A percentile compares a stretch with the other conserved stretches of the same genome.
Evolutionary conservation across 2,797 vertebrate genomes (phyloP).

Genomic region (Champsocephalus esox): DNA sequence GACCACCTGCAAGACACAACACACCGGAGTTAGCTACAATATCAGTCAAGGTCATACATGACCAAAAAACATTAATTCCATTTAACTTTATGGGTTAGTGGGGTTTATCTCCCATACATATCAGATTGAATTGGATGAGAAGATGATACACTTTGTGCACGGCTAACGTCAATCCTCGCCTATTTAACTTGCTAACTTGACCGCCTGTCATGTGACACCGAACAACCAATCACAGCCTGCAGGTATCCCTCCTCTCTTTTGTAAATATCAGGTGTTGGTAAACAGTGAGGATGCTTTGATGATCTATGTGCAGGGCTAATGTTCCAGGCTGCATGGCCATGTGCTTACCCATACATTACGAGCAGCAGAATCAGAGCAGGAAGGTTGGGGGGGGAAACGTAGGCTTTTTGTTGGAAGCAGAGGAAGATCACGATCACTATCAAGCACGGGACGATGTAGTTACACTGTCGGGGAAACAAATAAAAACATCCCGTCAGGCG

Average conservation of each 20-base stretch:
- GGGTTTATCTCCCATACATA: slow-evolving; percentile 18
- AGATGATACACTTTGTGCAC: too few relatives aligned
- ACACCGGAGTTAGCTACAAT: background rate
- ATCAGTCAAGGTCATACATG: background rate
- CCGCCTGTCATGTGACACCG: too few relatives aligned
- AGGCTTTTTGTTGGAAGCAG: slow-evolving; percentile 96
- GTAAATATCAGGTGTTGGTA: too few relatives aligned
- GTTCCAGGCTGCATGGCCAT: background rate
- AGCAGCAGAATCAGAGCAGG: slow-evolving; percentile 94
- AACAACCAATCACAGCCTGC: too few relatives aligned
- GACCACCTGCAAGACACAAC: slow-evolving; percentile 87
- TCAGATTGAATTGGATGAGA: too few relatives aligned
- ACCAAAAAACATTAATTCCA: slow-evolving; percentile 21
- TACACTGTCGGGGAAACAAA: slow-evolving; percentile 86
- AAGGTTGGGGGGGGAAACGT: slow-evolving; percentile 93
- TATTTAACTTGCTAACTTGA: too few relatives aligned
- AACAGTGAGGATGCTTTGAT: too few relatives aligned
- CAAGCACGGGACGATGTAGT: slow-evolving; percentile 92
- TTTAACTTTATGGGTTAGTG: background rate
- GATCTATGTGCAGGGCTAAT: too few relatives aligned
- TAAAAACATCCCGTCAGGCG: background rate
- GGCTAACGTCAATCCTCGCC: too few relatives aligned
- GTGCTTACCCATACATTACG: slow-evolving; percentile 92
- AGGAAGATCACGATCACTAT: slow-evolving; percentile 96
- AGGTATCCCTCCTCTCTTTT: too few relatives aligned